These are phyloP conservation scores for Dastarcus helophoroides DNA, from an alignment of 2,888 invertebrate genomes.

Conservation along the genomic window DNA sequence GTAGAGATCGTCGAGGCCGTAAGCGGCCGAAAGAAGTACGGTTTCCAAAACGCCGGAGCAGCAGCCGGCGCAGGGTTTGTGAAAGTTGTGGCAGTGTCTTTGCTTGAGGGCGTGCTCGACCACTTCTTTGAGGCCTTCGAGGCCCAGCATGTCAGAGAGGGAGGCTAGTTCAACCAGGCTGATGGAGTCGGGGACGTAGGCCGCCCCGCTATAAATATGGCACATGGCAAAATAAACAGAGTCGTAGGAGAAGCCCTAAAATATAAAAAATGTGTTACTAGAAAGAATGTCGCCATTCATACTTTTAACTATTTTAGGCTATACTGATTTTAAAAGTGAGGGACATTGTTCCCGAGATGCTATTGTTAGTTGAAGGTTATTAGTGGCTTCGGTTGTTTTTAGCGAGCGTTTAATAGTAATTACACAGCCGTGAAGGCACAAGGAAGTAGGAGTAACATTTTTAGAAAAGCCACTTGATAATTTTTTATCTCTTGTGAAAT, in stretches of 20 bases:
- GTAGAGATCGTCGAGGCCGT: conserved; percentile 78
- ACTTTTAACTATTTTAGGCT: too few species aligned
- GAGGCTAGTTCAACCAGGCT: conserved; percentile 80
- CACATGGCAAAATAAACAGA: conserved; percentile 84
- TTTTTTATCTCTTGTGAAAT: too few species aligned
- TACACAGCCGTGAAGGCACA: too few species aligned
- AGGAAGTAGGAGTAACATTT: too few species aligned
- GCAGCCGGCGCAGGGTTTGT: conserved; percentile 85
- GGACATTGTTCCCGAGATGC: too few species aligned
- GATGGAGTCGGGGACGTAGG: conserved; percentile 76
- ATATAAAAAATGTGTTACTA: conserved; percentile 13
- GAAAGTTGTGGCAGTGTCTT: conserved; percentile 84
- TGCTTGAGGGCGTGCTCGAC: conserved; percentile 73
- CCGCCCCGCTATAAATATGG: conserved; percentile 89
- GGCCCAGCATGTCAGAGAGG: conserved; percentile 76
- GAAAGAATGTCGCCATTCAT: too few species aligned
- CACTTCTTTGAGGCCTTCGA: conserved; percentile 87
- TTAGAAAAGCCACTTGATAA: too few species aligned
- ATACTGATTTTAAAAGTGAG: too few species aligned
- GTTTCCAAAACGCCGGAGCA: conserved; percentile 79
- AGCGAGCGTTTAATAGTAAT: too few species aligned
- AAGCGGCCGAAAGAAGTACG: conserved; percentile 71
- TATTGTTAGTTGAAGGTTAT: too few species aligned
- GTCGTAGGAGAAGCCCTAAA: conserved; percentile 62
- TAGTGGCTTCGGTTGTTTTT: too few species aligned